Evolutionary conservation across 2,113 vertebrate genomes (phyloP).

Genomic region (Emydura subglobosa): DNA sequence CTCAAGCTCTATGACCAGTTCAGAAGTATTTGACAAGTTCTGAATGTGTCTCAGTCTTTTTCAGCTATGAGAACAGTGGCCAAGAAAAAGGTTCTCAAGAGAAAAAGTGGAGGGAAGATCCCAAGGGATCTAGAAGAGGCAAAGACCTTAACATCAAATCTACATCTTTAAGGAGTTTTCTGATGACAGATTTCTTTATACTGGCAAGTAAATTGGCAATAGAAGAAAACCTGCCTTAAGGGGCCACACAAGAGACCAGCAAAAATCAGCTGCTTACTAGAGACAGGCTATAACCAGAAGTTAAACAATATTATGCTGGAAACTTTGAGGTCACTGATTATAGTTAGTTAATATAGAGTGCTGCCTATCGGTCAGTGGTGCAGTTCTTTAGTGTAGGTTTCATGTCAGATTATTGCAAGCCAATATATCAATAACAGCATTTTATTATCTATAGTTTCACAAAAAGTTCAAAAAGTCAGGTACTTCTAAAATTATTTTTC

Average conservation of each 20-base stretch:
- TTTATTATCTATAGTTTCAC: slow-evolving; percentile 17
- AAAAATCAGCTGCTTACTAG: not conserved
- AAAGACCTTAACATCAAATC: not conserved
- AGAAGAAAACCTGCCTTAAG: not conserved
- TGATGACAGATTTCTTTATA: not conserved
- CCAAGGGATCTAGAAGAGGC: not conserved
- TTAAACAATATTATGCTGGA: not conserved
- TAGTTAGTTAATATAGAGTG: not conserved
- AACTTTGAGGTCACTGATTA: not conserved
- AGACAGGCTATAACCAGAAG: not conserved
- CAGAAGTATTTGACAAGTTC: not conserved
- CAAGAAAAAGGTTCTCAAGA: not conserved
- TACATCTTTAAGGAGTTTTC: not conserved
- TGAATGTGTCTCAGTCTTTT: not conserved
- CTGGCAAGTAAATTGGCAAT: not conserved
- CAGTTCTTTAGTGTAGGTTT: not conserved
- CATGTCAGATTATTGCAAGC: not conserved
- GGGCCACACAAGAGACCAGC: not conserved
- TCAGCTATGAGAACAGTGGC: not conserved
- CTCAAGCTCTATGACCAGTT: accelerated
- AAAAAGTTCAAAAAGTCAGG: slow-evolving; percentile 5
- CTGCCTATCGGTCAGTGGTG: not conserved
- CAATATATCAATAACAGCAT: not conserved
- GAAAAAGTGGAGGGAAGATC: not conserved
- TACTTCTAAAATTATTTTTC: slow-evolving; percentile 39